Conservation (phyloP, 2,797 vertebrate genomes). For the Protonibea diacanthus region DNA sequence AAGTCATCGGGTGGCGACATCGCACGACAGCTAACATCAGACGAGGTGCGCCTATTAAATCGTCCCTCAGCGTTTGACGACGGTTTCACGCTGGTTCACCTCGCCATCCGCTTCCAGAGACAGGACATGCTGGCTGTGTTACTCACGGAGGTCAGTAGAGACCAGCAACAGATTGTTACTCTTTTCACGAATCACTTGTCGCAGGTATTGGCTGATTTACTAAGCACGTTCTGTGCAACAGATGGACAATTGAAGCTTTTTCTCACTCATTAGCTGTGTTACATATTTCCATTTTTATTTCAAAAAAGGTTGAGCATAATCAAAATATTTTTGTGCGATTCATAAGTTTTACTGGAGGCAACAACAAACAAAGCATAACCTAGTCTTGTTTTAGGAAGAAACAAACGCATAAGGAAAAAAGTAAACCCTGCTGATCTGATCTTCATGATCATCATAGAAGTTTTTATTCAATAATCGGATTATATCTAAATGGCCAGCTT, state of each 20-base stretch:
- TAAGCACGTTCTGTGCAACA: background rate
- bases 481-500: no score
- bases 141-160: conserved; percentile 92
- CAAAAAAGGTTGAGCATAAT: background rate
- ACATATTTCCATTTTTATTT: background rate
- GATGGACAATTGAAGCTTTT: background rate
- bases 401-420: background rate
- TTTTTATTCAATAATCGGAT: background rate
- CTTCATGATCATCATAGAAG: no score
- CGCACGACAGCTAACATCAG: conserved; percentile 94
- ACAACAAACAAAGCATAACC: background rate
- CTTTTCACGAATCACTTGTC: conserved; percentile 9
- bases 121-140: conserved; percentile 98
- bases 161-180: background rate
- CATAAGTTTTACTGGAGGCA: background rate
- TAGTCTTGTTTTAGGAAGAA: background rate
- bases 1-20: conserved; percentile 97
- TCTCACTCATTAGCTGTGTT: background rate
- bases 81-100: conserved; percentile 97
- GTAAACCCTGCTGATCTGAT: background rate
- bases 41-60: conserved; percentile 96
- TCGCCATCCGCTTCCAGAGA: conserved; percentile 98
- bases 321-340: background rate
- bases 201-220: no score
- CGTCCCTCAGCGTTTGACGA: conserved; percentile 97